phyloP scores from a whole-genome alignment of 2,888 invertebrate genomes.

The Noctuana brunneofusca region DNA sequence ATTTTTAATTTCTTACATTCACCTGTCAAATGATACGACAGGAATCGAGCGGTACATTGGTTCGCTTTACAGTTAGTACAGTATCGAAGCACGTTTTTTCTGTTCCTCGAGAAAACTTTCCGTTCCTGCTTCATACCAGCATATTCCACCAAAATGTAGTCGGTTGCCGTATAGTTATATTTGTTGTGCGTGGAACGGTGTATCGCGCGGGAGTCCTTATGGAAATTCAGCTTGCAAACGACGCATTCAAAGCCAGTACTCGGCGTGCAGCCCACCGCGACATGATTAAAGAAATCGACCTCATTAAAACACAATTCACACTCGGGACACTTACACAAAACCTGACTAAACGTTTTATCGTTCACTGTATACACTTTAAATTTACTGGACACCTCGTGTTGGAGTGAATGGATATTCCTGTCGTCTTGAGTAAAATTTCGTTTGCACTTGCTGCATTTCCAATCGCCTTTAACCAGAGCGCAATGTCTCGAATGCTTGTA shows the following conservation, averaged over 20 bases:
- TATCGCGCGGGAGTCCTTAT: not conserved
- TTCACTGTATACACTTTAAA: constrained; percentile 46
- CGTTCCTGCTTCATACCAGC: not conserved
- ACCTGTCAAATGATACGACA: not conserved
- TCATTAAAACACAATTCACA: constrained; percentile 53
- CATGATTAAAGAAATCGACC: constrained; percentile 44
- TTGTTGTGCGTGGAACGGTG: constrained; percentile 43
- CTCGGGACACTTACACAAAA: constrained; percentile 49
- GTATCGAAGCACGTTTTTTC: constrained; percentile 3
- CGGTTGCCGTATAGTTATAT: not conserved
- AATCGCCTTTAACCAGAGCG: constrained; percentile 29
- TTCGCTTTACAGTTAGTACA: constrained; percentile 41
- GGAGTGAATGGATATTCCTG: constrained; percentile 43
- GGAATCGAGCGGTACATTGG: not conserved
- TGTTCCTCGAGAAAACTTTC: constrained; percentile 5
- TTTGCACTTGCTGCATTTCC: constrained; percentile 45
- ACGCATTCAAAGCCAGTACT: constrained; percentile 39
- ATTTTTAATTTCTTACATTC: not conserved
- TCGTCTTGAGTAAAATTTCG: constrained; percentile 45
- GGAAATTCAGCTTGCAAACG: constrained; percentile 44
- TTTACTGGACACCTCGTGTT: constrained; percentile 48
- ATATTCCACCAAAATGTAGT: constrained; percentile 21
- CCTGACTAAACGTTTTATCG: constrained; percentile 41
- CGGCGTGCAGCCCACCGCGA: constrained; percentile 20
- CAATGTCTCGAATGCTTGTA: constrained; percentile 37